Evolutionary conservation across 2,797 vertebrate genomes (phyloP).

Genomic region (Falco rusticolus): DNA sequence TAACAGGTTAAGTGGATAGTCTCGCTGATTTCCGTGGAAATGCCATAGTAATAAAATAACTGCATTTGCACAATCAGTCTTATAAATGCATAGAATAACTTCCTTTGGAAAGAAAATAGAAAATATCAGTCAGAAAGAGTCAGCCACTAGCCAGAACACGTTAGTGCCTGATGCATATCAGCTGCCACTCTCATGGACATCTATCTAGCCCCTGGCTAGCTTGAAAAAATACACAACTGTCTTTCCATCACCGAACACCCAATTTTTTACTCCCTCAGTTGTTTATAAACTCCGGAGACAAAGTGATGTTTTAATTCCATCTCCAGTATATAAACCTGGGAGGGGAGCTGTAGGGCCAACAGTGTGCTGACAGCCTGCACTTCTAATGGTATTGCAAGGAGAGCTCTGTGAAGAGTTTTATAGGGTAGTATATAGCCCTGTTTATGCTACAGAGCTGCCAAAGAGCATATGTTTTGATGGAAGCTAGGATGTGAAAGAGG

Average conservation of each 20-base stretch:
- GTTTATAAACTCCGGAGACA: conserved; percentile 81
- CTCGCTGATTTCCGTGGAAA: conserved; percentile 8
- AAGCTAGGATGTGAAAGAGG: conserved; percentile 24
- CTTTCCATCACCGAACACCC: conserved; percentile 77
- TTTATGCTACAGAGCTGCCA: conserved; percentile 43
- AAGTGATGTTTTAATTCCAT: conserved; percentile 80
- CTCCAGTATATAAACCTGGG: conserved; percentile 77
- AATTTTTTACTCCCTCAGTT: conserved; percentile 78
- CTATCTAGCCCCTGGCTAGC: conserved; percentile 73
- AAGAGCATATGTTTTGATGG: conserved; percentile 34
- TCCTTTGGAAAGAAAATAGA: conserved; percentile 61
- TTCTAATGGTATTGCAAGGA: conserved; percentile 54
- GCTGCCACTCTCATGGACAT: conserved; percentile 73
- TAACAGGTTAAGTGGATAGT: not conserved
- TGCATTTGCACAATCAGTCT: not conserved
- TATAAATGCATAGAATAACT: conserved; percentile 54
- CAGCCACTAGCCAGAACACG: conserved; percentile 42
- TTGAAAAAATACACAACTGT: conserved; percentile 83
- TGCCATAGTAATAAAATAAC: not conserved
- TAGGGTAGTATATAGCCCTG: conserved; percentile 30
- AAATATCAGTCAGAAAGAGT: conserved; percentile 46
- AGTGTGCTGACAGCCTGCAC: conserved; percentile 68
- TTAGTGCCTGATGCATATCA: conserved; percentile 74
- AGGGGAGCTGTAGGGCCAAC: conserved; percentile 65
- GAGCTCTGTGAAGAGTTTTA: conserved; percentile 24